These are phyloP conservation scores for Nannobrachium achirus DNA, from an alignment of 2,113 vertebrate species.

Conservation along the genomic window DNA sequence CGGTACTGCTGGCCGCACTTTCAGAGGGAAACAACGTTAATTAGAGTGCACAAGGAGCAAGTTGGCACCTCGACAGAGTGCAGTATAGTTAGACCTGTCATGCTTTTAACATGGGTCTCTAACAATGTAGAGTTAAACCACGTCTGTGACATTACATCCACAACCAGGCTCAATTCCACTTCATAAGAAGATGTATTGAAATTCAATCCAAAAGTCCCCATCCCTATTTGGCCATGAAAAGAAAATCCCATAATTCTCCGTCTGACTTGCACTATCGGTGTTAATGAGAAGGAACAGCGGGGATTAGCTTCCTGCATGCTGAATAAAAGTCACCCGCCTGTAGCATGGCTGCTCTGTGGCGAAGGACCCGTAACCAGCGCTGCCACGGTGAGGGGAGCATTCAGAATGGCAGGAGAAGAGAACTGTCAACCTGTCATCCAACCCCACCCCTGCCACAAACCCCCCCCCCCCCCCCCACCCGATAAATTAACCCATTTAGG, in stretches of 20 bases:
- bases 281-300: slow-evolving; percentile 53
- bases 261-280: slow-evolving; percentile 27
- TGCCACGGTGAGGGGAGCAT: slow-evolving; percentile 60
- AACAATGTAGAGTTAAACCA: slow-evolving; percentile 1
- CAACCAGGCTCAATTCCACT: not conserved
- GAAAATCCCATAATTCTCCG: slow-evolving; percentile 14
- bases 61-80: too few relatives aligned
- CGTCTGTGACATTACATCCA: not conserved
- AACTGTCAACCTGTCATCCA: slow-evolving; percentile 80
- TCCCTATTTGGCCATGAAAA: slow-evolving; percentile 1
- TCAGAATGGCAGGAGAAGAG: slow-evolving; percentile 77
- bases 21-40: too few relatives aligned
- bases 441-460: slow-evolving; percentile 56
- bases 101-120: slow-evolving; percentile 9
- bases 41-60: too few relatives aligned
- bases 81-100: not conserved
- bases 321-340: slow-evolving; percentile 60
- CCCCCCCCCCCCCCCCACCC: slow-evolving; percentile 63
- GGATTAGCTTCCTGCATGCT: slow-evolving; percentile 61
- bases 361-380: slow-evolving; percentile 70
- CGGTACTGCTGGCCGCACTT: too few relatives aligned
- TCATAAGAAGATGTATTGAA: slow-evolving; percentile 9
- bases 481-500: slow-evolving; percentile 65
- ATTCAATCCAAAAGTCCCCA: slow-evolving; percentile 1
- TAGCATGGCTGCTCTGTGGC: slow-evolving; percentile 64